Evolutionary conservation across 2,888 invertebrate species (phyloP), one percentile per base, ranked within the genome.

Genomic region (Sinodicranocentrus sp.): DNA sequence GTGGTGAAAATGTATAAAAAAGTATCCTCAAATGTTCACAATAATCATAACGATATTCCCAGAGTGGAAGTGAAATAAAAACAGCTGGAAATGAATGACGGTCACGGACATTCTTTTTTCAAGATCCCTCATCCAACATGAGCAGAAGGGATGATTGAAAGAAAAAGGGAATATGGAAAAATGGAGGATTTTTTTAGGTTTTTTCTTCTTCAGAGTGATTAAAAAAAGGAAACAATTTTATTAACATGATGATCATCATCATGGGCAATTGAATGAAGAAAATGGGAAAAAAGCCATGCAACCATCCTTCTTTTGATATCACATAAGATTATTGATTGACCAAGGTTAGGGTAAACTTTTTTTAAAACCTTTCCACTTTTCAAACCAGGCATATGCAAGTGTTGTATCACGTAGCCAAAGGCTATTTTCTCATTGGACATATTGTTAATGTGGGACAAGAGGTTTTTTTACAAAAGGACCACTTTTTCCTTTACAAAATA

Each of bases 81-180:
- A 52, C 82, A 82, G 82, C 82, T 82, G 82, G 68, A 73, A 82
- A 82, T 82, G 82, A 82, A 82, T 75, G 77, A 68, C 44, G 67
- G 67, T 68, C 67, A 68, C 67, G 67, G 67, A 68, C 39, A 39
- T 13, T 8, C 48, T 48, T 48, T 5, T 48, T 3, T 48, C 33
- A 33, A 6, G 33, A 33, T 33, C 33, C 10, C 33, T 33, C 33
- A 33, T 33, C 33, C 33, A 33, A 33, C 33, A n/a, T n/a, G n/a
- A n/a, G n/a, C n/a, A n/a, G n/a, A n/a, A n/a, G n/a, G n/a, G n/a
- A n/a, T n/a, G n/a, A n/a, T n/a, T n/a, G n/a, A n/a, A n/a, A n/a
- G n/a, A n/a, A n/a, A n/a, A n/a, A n/a, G n/a, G n/a, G n/a, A n/a
- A n/a, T n/a, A n/a, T n/a, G n/a, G n/a, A n/a, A n/a, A n/a, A n/a